These are phyloP conservation scores for Rattus norvegicus DNA, from an alignment of 2,113 vertebrate genomes.

Conservation along the genomic window DNA sequence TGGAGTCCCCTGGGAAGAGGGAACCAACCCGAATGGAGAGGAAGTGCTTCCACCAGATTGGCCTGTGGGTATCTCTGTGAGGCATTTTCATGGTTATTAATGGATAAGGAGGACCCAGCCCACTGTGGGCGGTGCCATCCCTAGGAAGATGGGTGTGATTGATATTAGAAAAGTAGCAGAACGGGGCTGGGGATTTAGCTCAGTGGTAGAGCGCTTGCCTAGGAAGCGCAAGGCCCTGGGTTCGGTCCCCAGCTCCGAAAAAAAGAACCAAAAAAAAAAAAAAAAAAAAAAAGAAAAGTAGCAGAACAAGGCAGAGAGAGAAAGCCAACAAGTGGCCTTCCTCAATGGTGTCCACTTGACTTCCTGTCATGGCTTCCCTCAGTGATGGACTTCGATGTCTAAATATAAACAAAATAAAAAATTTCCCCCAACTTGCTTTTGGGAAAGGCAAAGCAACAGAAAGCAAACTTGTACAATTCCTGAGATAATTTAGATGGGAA, in stretches of 20 bases:
- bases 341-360: neutral
- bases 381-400: neutral
- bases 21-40: neutral
- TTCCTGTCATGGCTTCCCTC: neutral
- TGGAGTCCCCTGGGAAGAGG: neutral
- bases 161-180: neutral
- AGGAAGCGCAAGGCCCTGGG: no score
- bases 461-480: neutral
- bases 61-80: neutral
- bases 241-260: no score
- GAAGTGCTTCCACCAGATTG: neutral
- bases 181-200: no score
- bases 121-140: neutral
- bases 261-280: no score
- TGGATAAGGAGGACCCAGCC: neutral
- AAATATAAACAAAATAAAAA: neutral
- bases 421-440: neutral
- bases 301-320: neutral
- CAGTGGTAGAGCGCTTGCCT: no score
- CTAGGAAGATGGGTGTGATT: neutral
- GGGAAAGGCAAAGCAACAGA: neutral
- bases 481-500: neutral
- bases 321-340: neutral
- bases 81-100: neutral
- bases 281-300: no score